phyloP scores from a whole-genome alignment of 2,888 invertebrate species.

The Caradrina clavipalpis region DNA sequence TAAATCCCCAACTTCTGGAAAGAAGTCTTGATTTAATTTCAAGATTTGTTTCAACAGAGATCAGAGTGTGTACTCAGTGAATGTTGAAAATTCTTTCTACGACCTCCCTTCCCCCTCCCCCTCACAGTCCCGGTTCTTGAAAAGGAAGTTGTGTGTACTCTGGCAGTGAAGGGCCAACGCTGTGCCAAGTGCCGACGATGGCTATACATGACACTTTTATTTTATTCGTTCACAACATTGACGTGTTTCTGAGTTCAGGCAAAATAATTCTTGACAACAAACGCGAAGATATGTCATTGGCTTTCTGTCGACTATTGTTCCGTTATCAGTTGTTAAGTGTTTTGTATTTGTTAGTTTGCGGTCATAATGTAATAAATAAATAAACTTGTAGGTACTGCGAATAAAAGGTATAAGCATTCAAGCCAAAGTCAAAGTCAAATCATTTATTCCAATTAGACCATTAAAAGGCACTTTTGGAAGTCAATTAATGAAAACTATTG shows the following conservation, averaged over 20 bases:
- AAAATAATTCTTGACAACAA: background rate
- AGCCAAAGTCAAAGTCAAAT: too few relatives aligned
- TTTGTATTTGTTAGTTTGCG: too few relatives aligned
- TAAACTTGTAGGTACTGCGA: too few relatives aligned
- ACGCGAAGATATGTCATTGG: background rate
- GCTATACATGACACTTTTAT: slow-evolving; percentile 7
- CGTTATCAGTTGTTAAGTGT: too few relatives aligned
- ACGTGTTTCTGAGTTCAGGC: background rate
- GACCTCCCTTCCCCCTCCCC: background rate
- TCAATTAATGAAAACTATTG: too few relatives aligned
- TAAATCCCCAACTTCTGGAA: slow-evolving; percentile 24
- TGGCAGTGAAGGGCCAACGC: slow-evolving; percentile 20
- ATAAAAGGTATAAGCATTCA: too few relatives aligned
- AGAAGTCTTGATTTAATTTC: slow-evolving; percentile 47
- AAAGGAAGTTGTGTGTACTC: slow-evolving; percentile 25
- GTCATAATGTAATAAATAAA: too few relatives aligned
- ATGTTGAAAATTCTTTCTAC: slow-evolving; percentile 40
- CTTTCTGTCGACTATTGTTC: too few relatives aligned
- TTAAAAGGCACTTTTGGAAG: too few relatives aligned
- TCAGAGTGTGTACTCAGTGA: slow-evolving; percentile 40
- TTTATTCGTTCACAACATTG: slow-evolving; percentile 9
- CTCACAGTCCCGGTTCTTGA: slow-evolving; percentile 1
- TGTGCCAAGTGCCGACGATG: slow-evolving; percentile 7
- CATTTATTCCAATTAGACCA: too few relatives aligned
- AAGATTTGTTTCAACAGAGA: slow-evolving; percentile 51